Base-by-base conservation (phyloP, 2,888 invertebrate genomes). In the Tetragnatha montana region DNA sequence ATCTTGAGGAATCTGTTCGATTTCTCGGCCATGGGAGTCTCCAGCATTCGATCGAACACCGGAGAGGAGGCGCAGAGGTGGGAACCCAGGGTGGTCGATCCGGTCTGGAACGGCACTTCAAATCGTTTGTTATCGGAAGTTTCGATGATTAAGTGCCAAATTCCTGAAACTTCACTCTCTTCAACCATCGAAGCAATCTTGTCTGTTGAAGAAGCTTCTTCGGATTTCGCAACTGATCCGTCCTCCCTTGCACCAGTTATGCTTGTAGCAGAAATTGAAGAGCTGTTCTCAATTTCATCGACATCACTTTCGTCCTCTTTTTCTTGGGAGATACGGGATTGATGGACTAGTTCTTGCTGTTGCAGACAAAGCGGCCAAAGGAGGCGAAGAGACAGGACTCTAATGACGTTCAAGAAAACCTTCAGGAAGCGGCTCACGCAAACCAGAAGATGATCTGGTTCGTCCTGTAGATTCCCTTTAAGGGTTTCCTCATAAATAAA, bases 41-140 rank as follows among this genome's bases (percentile, higher is more conserved):
- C 50, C 7, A 76, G n/a, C 76, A 76, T 76, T 7, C 49, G n/a
- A 50, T 76, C 49, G 19, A 76, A 76, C n/a, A 76, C 76, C 2
- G 50, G 76, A 49, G 76, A 76, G 50, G 49, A 17, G 19, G 7
- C 6, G 3, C 49, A 6, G 8, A 76, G 8, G 12, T n/a, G 49
- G 10, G 76, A 76, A 0, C 76, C 76, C 8, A 76, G 49, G 12
- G 76, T 50, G 10, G 49, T 22, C 8, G 10, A 17, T 10, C 76
- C 50, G 12, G n/a, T 76, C 49, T 76, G 49, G 21, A 76, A 76
- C 49, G 76, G 50, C 8, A 76, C 49, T 8, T 10, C 50, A 49
- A 76, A 76, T 0, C 8, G 8, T 2, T 12, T 21, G 19, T 50
- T 19, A 8, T 76, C 76, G 12, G 19, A 19, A 2, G 76, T 76